Evolutionary conservation across 2,113 vertebrate genomes (phyloP), one percentile per base, ranked within the genome.

Genomic region (Ammospiza nelsoni): DNA sequence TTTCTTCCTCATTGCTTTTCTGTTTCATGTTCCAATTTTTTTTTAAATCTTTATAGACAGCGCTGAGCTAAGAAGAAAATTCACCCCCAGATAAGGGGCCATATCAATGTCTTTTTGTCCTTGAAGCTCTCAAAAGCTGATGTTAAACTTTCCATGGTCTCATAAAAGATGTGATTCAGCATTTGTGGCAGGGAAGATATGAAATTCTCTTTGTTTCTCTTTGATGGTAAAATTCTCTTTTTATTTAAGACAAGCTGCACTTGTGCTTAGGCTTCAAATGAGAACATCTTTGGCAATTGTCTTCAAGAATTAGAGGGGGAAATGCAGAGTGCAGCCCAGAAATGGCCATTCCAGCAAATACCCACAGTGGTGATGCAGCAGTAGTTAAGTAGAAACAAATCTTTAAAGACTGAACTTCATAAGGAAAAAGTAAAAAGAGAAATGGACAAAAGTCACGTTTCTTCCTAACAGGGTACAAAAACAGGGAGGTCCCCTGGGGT

Each of bases 151-250:
- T 73, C 33, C 12, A 12, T 16, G 3, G 9, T 83, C 54, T 84
- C 49, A 41, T 49, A 76, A 92, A 95, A 85, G 58, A 79, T 12
- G 16, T 29, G 82, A 73, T 77, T 74, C 33, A 25, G 48, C 29
- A 51, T 49, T 49, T 29, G 63, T 90, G 75, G 46, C 39, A 79
- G 59, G 59, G 75, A 39, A 83, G 51, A 51, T 39, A 49, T 77
- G 43, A 83, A 96, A 96, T 95, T 94, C 92, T 90, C 75, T 95
- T 95, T 94, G 86, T 74, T 92, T 71, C 57, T 54, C 83, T 92
- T 95, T 96, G 92, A 79, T 85, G 33, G 25, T 58, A 58, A 83
- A 87, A 95, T 87, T 91, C 67, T 87, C 65, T 71, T 95, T 94
- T 76, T 76, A 62, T 94, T 94, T 80, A 51, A 93, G 46, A 52